Percentiles rank a stretch among this genome's conserved stretches.
Conservation (phyloP, 1,140 invertebrate species). For the Argopecten irradians region DNA sequence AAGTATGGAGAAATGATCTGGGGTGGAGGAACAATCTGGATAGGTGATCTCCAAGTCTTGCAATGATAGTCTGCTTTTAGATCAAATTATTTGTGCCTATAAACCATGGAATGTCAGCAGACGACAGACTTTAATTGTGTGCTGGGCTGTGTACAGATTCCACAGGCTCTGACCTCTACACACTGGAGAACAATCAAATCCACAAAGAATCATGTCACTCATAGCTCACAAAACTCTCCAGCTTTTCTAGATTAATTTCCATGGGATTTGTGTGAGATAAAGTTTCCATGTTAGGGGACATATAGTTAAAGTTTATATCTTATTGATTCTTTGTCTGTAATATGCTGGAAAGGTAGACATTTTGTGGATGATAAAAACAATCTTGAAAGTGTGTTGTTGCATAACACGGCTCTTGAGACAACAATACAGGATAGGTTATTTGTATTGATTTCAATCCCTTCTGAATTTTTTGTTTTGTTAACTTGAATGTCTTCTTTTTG, state of each 20-base stretch:
- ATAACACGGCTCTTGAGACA: neutral
- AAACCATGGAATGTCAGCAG: conserved; percentile 20
- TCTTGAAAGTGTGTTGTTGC: neutral
- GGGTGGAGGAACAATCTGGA: neutral
- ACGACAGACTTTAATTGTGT: neutral
- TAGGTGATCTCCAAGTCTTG: neutral
- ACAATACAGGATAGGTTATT: neutral
- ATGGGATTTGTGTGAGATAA: neutral
- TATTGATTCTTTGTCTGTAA: neutral
- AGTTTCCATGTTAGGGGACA: neutral
- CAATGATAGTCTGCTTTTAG: neutral
- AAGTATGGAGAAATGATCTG: neutral
- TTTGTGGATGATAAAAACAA: conserved; percentile 8
- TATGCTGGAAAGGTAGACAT: neutral
- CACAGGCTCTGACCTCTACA: neutral
- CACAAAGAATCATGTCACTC: neutral
- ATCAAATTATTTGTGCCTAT: conserved; percentile 11
- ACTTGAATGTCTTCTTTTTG: neutral
- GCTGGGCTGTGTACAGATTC: conserved; percentile 4
- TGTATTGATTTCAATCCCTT: neutral
- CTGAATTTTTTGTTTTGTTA: neutral
- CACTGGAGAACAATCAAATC: neutral
- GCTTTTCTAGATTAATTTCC: conserved; percentile 6
- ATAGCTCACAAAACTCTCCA: neutral
- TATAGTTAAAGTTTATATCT: neutral